Base-by-base conservation (phyloP, 2,888 invertebrate genomes). In the Lithophane socia region DNA sequence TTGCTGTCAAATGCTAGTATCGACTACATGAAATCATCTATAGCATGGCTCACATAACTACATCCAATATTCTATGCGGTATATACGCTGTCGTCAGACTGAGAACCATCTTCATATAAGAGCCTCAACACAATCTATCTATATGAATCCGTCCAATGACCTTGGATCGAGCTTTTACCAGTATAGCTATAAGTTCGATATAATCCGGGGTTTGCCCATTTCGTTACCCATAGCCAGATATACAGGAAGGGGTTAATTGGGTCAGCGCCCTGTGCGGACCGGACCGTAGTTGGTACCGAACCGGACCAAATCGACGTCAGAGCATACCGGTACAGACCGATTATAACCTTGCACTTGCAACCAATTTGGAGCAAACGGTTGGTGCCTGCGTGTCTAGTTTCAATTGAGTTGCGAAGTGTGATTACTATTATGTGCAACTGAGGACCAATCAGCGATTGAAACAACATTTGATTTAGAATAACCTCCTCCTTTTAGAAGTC, bases 331-430 rank as follows among this genome's bases (percentile, higher is more conserved):
- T 86, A 47, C 64, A 67, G 18, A 75, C 79, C 71, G 79, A 73
- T 75, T 73, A 65, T 73, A 84, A 75, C 86, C 87, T 86, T 86
- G 80, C 80, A 79, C 77, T 87, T 79, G 84, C 73, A 69, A 42
- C 66, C 76, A 74, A 83, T 86, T 69, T 78, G 65, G 64, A 69
- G 66, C 71, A 69, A 73, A 73, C 54, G 24, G 70, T 24, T 65
- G 76, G 69, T 82, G 83, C 65, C 75, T 75, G 44, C 49, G 61
- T 60, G 83, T 82, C 83, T 84, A 47, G 69, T 24, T 56, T 69
- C 76, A 83, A 81, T 83, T 83, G 67, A 73, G 47, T 68, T 24
- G 66, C 44, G 13, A 63, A 73, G 70, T 71, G 56, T 63, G 29
- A 71, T 60, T 16, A 13, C n/a, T 58, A 67, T 66, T 47, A 44